Evolutionary conservation across 1,140 invertebrate species (phyloP).

Genomic region (Drosophila pseudoobscura): DNA sequence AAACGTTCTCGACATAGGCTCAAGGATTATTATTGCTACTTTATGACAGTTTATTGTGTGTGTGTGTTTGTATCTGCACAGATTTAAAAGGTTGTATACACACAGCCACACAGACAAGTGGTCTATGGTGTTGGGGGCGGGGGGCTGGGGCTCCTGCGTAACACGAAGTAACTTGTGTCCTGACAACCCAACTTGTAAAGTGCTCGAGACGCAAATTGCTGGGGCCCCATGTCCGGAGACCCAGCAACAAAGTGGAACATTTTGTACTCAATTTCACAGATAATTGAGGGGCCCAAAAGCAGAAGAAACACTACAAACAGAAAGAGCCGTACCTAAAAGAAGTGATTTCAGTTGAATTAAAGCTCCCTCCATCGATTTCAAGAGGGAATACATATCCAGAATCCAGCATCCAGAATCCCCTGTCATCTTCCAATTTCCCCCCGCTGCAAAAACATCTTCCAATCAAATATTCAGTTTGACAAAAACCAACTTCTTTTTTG

Average conservation of each 20-base stretch:
- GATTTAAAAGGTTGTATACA: slow-evolving; percentile 68
- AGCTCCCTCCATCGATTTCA: background rate
- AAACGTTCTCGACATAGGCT: slow-evolving; percentile 75
- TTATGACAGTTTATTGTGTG: slow-evolving; percentile 64
- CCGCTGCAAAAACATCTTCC: background rate
- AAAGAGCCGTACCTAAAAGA: too few relatives aligned
- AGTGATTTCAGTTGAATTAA: background rate
- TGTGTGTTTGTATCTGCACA: slow-evolving; percentile 27
- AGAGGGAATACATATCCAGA: slow-evolving; percentile 5
- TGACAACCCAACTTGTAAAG: slow-evolving; percentile 42
- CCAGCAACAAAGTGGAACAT: slow-evolving; percentile 23
- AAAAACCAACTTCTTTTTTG: slow-evolving; percentile 8
- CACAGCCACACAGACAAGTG: slow-evolving; percentile 17
- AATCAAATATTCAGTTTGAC: slow-evolving; percentile 23
- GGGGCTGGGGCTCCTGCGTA: slow-evolving; percentile 11
- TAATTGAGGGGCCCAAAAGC: slow-evolving; percentile 36
- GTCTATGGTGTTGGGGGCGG: background rate
- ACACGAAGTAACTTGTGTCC: slow-evolving; percentile 3
- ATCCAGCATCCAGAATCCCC: too few relatives aligned
- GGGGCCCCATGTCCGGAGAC: background rate
- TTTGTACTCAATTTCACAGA: slow-evolving; percentile 52
- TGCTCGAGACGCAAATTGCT: slow-evolving; percentile 51
- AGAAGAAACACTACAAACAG: too few relatives aligned
- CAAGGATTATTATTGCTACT: slow-evolving; percentile 79
- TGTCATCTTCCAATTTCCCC: too few relatives aligned